Evolutionary conservation across 2,113 vertebrate species (phyloP), one percentile per base, ranked within the genome.

Genomic region (Alethe castanea): DNA sequence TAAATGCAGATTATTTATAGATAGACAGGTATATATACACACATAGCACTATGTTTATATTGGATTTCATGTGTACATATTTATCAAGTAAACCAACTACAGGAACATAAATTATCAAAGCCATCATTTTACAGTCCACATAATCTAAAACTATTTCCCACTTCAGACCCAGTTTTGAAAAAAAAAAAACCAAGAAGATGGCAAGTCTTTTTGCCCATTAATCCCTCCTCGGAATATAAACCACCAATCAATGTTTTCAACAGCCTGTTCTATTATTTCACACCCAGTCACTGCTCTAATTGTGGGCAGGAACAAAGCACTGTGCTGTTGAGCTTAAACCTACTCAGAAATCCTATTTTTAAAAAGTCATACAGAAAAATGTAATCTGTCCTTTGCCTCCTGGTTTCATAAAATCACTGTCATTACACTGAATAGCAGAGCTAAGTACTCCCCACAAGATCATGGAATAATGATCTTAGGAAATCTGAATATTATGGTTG

Each of bases 241-340:
- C 5, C 48, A 80, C 35, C 16, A 36, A 54, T 38, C 38, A 38
- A 40, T 82, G n/a, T 45, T 93, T 89, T 90, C 48, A 82, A 36
- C 11, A 60, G 26, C 24, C 40, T 40, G 5, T 56, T 81, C 48
- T 84, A 12, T 31, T 82, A 48, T 69, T 82, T 94, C 70, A 40
- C n/a, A 91, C 59, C 17, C 50, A 82, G 62, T 52, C 81, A 66
- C 35, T 61, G 19, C 50, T 82, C 28, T 85, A 65, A 65, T 52
- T 90, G 48, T 40, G 28, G 28, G n/a, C 85, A 92, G 40, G 59
- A 92, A 76, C 73, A 85, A 90, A 85, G 36, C 54, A 71, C 26
- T 48, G 52, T 89, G 35, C 66, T 85, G 36, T 33, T 0, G 0
- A 90, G 23, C 19, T 89, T 77, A 53, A 87, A 93, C 3, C 3